Conservation (phyloP, 2,113 vertebrate species). For the Silurus glanis region DNA sequence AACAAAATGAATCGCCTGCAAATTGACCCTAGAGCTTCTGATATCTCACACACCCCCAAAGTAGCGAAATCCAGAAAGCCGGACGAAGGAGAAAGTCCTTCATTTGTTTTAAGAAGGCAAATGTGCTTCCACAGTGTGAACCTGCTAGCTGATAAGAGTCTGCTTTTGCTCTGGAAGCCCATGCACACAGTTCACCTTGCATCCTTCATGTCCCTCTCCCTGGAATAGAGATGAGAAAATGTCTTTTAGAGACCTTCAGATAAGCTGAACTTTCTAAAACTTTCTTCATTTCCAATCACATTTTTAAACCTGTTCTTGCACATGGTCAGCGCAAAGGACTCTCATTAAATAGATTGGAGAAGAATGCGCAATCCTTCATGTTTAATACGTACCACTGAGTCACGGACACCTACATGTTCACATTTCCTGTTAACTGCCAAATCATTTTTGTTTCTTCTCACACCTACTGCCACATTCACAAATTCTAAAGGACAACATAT, state of each 20-base stretch:
- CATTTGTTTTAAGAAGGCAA: conserved; percentile 39
- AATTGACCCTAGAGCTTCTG: conserved; percentile 13
- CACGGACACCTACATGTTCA: conserved; percentile 18
- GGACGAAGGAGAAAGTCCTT: conserved; percentile 45
- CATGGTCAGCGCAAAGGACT: background rate
- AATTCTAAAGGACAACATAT: conserved; percentile 31
- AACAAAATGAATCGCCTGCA: conserved; percentile 50
- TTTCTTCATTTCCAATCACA: background rate
- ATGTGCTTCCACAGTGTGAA: conserved; percentile 40
- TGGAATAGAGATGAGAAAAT: conserved; percentile 13
- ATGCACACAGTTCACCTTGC: conserved; percentile 31
- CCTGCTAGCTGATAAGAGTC: conserved; percentile 48
- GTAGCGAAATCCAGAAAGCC: conserved; percentile 45
- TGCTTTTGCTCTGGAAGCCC: conserved; percentile 38
- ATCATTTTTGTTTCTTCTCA: conserved; percentile 21
- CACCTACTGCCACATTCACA: conserved; percentile 32
- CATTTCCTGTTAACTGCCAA: conserved; percentile 2
- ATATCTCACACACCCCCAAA: conserved; percentile 21
- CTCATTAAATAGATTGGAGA: background rate
- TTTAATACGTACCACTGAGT: conserved; percentile 7
- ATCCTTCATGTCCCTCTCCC: conserved; percentile 27
- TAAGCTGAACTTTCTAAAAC: background rate
- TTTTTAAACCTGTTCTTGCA: background rate
- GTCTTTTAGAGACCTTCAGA: background rate
- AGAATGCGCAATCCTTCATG: background rate